These are phyloP conservation scores for Brenthis ino DNA, from an alignment of 2,888 invertebrate species.

Conservation along the genomic window DNA sequence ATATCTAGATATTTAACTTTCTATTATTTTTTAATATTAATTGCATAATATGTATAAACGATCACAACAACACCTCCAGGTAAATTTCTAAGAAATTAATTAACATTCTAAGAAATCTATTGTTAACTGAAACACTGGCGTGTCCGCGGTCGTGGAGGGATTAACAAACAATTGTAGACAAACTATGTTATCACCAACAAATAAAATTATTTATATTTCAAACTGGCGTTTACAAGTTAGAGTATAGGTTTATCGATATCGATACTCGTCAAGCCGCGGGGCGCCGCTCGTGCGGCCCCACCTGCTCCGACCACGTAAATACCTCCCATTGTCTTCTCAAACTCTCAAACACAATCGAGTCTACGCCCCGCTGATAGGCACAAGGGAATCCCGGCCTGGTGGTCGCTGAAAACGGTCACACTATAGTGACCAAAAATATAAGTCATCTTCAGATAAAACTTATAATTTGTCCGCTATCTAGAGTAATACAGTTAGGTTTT, in stretches of 20 bases:
- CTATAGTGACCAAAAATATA: slow-evolving; percentile 22
- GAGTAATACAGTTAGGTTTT: too few relatives aligned
- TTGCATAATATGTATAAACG: too few relatives aligned
- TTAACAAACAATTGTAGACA: too few relatives aligned
- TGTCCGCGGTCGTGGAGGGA: too few relatives aligned
- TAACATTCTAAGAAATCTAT: too few relatives aligned
- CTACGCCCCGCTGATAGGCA: slow-evolving; percentile 43
- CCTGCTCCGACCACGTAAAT: slow-evolving; percentile 44
- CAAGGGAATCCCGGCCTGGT: slow-evolving; percentile 43
- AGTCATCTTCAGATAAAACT: too few relatives aligned
- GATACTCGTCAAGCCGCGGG: slow-evolving; percentile 52
- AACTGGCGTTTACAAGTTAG: background rate
- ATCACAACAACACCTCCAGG: too few relatives aligned
- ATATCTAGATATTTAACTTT: too few relatives aligned
- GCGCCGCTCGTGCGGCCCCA: slow-evolving; percentile 47
- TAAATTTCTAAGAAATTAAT: too few relatives aligned
- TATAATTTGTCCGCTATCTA: too few relatives aligned
- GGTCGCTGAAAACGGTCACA: slow-evolving; percentile 41
- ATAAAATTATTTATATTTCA: background rate
- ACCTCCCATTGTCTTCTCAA: slow-evolving; percentile 45
- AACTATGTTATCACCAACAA: background rate
- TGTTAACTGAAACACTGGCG: too few relatives aligned
- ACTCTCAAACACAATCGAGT: slow-evolving; percentile 42
- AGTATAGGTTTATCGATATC: slow-evolving; percentile 45
- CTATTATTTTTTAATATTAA: too few relatives aligned